A percentile compares a stretch with the other conserved stretches of the same genome.
These are phyloP conservation scores for Hemiscyllium ocellatum DNA, from an alignment of 2,113 vertebrate genomes.

Conservation along the genomic window DNA sequence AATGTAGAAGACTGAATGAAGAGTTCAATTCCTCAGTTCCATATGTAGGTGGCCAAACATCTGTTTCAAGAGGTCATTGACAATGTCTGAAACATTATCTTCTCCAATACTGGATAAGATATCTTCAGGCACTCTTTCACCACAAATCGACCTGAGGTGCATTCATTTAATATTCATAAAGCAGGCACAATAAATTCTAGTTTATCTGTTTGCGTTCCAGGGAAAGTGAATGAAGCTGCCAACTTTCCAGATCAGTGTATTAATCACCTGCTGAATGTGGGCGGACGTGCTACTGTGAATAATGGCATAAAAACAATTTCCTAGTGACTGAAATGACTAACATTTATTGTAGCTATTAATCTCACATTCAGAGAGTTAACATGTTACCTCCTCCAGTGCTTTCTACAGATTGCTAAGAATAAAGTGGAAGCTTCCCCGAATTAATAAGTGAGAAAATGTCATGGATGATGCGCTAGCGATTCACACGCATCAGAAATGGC, in stretches of 20 bases:
- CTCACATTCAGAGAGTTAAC: not conserved
- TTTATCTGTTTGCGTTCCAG: not conserved
- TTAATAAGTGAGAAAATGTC: not conserved
- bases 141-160: not conserved
- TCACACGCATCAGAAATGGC: not conserved
- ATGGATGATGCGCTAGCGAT: not conserved
- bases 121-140: not conserved
- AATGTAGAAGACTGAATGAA: not conserved
- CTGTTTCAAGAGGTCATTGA: not conserved
- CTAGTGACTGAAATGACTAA: conserved; percentile 15
- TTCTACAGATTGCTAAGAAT: not conserved
- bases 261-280: conserved; percentile 28
- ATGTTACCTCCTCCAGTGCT: not conserved
- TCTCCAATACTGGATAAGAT: not conserved
- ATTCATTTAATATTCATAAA: not conserved
- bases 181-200: not conserved
- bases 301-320: not conserved
- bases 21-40: not conserved
- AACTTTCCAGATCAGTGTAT: not conserved
- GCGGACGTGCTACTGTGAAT: conserved; percentile 4
- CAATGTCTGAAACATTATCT: not conserved
- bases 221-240: not conserved
- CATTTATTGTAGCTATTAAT: conserved; percentile 4
- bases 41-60: not conserved
- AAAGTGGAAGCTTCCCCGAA: not conserved